phyloP scores from a whole-genome alignment of 2,888 invertebrate genomes.

The Scelioninae gen. 1 region DNA sequence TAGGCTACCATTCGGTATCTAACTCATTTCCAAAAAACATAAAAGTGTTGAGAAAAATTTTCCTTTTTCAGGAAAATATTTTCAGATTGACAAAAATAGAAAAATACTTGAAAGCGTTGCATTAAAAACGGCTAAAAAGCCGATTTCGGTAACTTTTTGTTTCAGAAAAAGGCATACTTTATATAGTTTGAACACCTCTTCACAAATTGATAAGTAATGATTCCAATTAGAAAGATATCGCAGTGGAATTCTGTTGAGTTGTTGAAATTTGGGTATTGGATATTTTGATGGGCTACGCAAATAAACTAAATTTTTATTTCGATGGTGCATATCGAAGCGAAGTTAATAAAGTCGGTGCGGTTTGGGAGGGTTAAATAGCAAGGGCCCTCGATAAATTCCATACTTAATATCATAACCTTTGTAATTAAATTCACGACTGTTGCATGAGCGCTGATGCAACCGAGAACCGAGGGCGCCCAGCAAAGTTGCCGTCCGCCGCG shows the following conservation, averaged over 20 bases:
- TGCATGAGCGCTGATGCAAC: slow-evolving; percentile 64
- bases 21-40: no score
- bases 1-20: no score
- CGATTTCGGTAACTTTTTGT: background rate
- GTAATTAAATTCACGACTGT: slow-evolving; percentile 70
- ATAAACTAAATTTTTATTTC: slow-evolving; percentile 49
- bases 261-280: slow-evolving; percentile 34
- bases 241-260: no score
- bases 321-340: slow-evolving; percentile 44
- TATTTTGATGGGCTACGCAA: slow-evolving; percentile 24
- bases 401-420: slow-evolving; percentile 66
- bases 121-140: no score
- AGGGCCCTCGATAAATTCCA: slow-evolving; percentile 68
- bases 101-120: no score
- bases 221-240: no score
- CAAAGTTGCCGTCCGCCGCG: slow-evolving; percentile 58
- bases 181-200: no score
- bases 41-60: no score
- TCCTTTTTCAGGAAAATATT: no score
- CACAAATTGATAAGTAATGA: no score
- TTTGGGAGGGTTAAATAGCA: slow-evolving; percentile 60
- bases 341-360: slow-evolving; percentile 59
- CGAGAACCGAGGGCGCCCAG: slow-evolving; percentile 44
- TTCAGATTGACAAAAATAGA: no score
- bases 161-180: background rate